Evolutionary conservation across 2,888 invertebrate species (phyloP), one percentile per base, ranked within the genome.

Genomic region (Drosophila lutescens): DNA sequence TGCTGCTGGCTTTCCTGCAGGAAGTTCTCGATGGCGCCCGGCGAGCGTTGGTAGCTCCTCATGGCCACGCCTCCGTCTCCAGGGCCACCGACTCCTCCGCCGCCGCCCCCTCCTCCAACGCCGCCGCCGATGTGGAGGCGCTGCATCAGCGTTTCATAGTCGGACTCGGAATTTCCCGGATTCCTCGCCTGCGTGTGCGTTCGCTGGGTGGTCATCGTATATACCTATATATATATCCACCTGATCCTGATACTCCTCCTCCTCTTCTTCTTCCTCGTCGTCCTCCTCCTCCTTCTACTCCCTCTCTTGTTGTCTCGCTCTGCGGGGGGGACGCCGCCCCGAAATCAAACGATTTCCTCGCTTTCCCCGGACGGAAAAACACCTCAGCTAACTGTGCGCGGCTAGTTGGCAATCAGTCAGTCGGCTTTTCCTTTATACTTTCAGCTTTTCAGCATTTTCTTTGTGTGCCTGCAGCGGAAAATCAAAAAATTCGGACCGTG

Each of bases 121-220:
- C 54, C 55, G 3, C 73, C 73, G 7, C 86, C 78, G 41, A 91
- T 89, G 61, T 91, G 89, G 40, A 91, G 79, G 30, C 91, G 87
- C 73, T 91, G 91, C 91, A 91, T 90, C 36, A 91, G 68, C 13
- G 84, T 79, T 75, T 91, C 91, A 56, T 91, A 91, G 63, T 90
- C 90, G 8, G 89, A 81, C 17, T 90, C 89, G 26, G 72, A 56
- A 7, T 63, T 69, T 69, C 40, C 77, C 51, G 84, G 73, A 83
- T 81, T 86, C 72, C 86, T 74, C 62, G 84, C 75, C 84, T 84
- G 84, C 62, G 81, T 77, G 58, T 85, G 84, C 44, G 85, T 75
- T 58, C 85, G 80, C 73, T 86, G 85, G 72, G 84, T 82, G 78
- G 86, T 78, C 85, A 85, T 36, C 49, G 7, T 46, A 9, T 30